Conservation (phyloP, 1,140 invertebrate species). For the Platyura marginata region DNA sequence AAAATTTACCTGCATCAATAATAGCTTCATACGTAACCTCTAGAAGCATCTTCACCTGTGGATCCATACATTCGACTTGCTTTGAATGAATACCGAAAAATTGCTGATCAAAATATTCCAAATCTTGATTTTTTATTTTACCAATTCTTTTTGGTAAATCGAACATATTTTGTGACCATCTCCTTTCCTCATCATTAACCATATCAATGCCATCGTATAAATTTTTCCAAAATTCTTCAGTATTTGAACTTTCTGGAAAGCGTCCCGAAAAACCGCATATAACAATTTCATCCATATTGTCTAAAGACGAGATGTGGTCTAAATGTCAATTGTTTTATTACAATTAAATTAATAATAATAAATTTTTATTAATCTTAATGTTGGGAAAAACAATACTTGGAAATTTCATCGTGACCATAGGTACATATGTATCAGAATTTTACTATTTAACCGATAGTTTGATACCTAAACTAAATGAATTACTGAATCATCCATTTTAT, state of each 20-base stretch:
- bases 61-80: constrained; percentile 75
- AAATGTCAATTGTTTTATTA: no score
- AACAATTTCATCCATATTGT: constrained; percentile 35
- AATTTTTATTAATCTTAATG: no score
- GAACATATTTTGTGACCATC: constrained; percentile 51
- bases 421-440: no score
- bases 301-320: no score
- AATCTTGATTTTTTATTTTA: constrained; percentile 44
- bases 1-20: constrained; percentile 81
- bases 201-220: constrained; percentile 30
- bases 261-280: constrained; percentile 43
- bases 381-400: no score
- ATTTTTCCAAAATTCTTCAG: constrained; percentile 36
- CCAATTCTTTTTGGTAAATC: constrained; percentile 56
- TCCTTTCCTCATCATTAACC: constrained; percentile 42
- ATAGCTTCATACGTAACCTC: constrained; percentile 76
- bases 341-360: no score
- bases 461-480: no score
- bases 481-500: no score
- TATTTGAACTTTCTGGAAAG: constrained; percentile 37
- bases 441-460: no score
- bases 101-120: constrained; percentile 63
- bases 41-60: constrained; percentile 65
- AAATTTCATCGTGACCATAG: no score
- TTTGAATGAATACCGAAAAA: constrained; percentile 70